These are phyloP conservation scores for Agonopterix subpropinquella DNA, from an alignment of 2,888 invertebrate genomes.

Conservation along the genomic window DNA sequence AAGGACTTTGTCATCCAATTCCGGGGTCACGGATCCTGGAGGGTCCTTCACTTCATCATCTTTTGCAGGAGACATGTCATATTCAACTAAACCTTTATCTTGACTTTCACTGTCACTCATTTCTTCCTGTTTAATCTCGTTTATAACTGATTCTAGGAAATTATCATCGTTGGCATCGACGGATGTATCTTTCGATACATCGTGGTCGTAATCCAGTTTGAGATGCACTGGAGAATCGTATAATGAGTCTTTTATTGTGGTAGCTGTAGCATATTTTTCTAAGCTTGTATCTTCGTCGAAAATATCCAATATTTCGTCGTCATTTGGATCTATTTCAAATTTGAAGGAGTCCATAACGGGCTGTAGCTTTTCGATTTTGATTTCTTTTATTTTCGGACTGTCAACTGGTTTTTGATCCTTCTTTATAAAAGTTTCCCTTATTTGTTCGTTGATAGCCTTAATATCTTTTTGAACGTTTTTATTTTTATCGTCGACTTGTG, in stretches of 20 bases:
- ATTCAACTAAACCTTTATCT: slow-evolving; percentile 60
- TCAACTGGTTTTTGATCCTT: slow-evolving; percentile 18
- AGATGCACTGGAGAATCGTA: slow-evolving; percentile 36
- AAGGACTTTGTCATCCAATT: slow-evolving; percentile 43
- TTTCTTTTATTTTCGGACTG: slow-evolving; percentile 12
- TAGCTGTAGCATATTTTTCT: slow-evolving; percentile 33
- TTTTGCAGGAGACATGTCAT: slow-evolving; percentile 55
- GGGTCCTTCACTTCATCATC: slow-evolving; percentile 24
- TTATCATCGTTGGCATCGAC: slow-evolving; percentile 52
- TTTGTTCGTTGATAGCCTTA: slow-evolving; percentile 6
- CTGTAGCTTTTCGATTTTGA: slow-evolving; percentile 43
- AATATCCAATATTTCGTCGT: slow-evolving; percentile 48
- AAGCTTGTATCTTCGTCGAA: slow-evolving; percentile 38
- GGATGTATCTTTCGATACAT: slow-evolving; percentile 35
- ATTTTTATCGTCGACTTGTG: slow-evolving; percentile 32
- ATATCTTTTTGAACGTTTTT: slow-evolving; percentile 13
- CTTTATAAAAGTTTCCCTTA: slow-evolving; percentile 13
- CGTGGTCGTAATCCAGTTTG: slow-evolving; percentile 31
- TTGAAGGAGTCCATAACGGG: slow-evolving; percentile 62
- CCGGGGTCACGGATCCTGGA: slow-evolving; percentile 48
- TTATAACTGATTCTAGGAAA: slow-evolving; percentile 63
- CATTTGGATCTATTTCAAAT: slow-evolving; percentile 59
- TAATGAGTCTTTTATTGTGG: slow-evolving; percentile 18
- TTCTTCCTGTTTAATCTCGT: slow-evolving; percentile 60
- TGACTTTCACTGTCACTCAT: slow-evolving; percentile 49